Evolutionary conservation across 1,140 invertebrate species (phyloP).

Genomic region (Eueides isabella): DNA sequence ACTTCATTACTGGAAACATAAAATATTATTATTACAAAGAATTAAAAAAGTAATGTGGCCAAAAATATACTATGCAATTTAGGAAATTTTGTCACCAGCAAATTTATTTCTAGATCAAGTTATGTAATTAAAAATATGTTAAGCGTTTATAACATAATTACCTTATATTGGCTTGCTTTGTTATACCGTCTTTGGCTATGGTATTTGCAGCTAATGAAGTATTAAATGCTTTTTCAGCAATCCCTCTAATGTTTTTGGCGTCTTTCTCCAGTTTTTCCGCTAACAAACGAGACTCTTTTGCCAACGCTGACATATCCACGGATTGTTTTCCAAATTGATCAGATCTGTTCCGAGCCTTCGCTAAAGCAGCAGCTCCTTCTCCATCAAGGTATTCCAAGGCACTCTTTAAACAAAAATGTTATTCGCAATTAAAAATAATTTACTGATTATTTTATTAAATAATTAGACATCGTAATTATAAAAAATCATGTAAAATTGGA

Average conservation of each 20-base stretch:
- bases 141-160: slow-evolving; percentile 47
- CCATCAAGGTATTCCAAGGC: slow-evolving; percentile 89
- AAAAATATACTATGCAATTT: too few species aligned
- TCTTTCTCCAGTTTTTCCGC: slow-evolving; percentile 90
- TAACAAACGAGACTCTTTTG: slow-evolving; percentile 90
- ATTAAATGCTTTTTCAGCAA: slow-evolving; percentile 91
- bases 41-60: background rate
- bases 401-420: slow-evolving; percentile 72
- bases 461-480: too few species aligned
- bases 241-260: slow-evolving; percentile 88
- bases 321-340: slow-evolving; percentile 95
- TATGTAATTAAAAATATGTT: too few species aligned
- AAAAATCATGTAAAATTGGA: too few species aligned
- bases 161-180: slow-evolving; percentile 90
- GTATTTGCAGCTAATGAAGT: slow-evolving; percentile 91
- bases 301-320: slow-evolving; percentile 94
- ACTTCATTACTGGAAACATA: slow-evolving; percentile 84
- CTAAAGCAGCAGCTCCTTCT: slow-evolving; percentile 90
- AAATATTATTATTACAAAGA: background rate
- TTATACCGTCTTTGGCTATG: slow-evolving; percentile 90
- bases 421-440: too few species aligned
- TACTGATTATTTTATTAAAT: too few species aligned
- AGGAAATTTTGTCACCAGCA: too few species aligned
- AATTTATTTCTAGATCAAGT: too few species aligned
- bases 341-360: slow-evolving; percentile 91